Evolutionary conservation across 2,888 invertebrate species (phyloP).

Genomic region (Hypolimnas misippus): DNA sequence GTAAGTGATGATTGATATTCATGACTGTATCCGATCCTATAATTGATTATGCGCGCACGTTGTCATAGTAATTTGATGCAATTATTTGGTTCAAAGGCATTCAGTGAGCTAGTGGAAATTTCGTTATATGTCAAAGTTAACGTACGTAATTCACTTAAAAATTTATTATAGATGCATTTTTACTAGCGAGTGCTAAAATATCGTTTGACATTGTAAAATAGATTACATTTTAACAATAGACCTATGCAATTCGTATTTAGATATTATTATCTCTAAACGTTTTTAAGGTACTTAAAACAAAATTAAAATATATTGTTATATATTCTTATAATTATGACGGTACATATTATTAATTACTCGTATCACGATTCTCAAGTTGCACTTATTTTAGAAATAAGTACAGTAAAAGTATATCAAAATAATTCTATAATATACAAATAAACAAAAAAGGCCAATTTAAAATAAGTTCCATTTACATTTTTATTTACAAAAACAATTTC

Average conservation of each 20-base stretch:
- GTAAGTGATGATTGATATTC: constrained; percentile 40
- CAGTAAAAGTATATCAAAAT: too few species aligned
- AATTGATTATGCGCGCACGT: background rate
- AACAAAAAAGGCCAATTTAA: too few species aligned
- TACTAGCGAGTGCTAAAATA: background rate
- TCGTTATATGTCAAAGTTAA: background rate
- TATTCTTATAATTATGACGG: background rate
- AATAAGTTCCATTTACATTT: background rate
- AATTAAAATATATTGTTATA: too few species aligned
- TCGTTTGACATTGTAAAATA: background rate
- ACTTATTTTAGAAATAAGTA: too few species aligned
- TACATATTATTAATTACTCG: background rate
- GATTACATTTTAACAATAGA: too few species aligned
- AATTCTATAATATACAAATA: too few species aligned
- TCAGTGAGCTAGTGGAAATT: background rate
- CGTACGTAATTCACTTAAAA: background rate
- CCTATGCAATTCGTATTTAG: too few species aligned
- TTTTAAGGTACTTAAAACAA: too few species aligned
- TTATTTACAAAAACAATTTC: background rate
- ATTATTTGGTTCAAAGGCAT: background rate
- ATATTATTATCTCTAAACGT: too few species aligned
- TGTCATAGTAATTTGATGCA: background rate
- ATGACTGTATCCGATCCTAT: background rate
- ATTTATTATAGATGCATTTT: background rate
- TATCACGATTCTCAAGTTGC: background rate